Evolutionary conservation across 2,888 invertebrate genomes (phyloP), one percentile per base, ranked within the genome.

Genomic region (Andrena bucephala): DNA sequence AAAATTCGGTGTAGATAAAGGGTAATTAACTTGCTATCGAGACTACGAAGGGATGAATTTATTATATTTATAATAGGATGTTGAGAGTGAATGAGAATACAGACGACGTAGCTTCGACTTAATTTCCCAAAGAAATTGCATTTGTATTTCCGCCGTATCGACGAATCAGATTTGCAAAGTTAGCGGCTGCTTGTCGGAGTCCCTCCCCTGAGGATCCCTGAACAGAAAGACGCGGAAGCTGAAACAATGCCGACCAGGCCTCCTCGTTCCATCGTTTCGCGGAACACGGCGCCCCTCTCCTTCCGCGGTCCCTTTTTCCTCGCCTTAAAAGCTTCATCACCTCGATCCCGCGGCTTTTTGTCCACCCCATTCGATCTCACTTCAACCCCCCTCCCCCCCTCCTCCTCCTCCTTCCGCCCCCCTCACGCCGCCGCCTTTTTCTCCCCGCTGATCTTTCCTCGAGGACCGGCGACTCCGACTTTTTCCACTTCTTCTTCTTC

Each of bases 231-330:
- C 60, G 71, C 70, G 81, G 85, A 84, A 82, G 65, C 76, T 66
- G 83, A 83, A 85, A 89, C 85, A 89, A 85, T 88, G 73, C 85
- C 83, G 62, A 10, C 62, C 71, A 68, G 42, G 48, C 48, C 77
- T 77, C 83, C 74, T 78, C 76, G 59, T 81, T 79, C 78, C 66
- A 60, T 69, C 79, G 70, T 84, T 85, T 82, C 57, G 77, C 81
- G 77, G 86, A 86, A 83, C 77, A 85, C 85, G 80, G 50, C 50
- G 72, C 59, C 57, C 31, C 62, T 77, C 57, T 66, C 24, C n/a
- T 65, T 42, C 13, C 16, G 52, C 68, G 42, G 57, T 72, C n/a
- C 54, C 24, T 63, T 5, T 48, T 60, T 20, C 48, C 59, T 71
- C 68, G 36, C 54, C 74, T 78, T 76, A 65, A 66, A 73, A 77